These are phyloP conservation scores for Pseudomyrmex sp. DNA, from an alignment of 1,140 invertebrate genomes.

Conservation along the genomic window DNA sequence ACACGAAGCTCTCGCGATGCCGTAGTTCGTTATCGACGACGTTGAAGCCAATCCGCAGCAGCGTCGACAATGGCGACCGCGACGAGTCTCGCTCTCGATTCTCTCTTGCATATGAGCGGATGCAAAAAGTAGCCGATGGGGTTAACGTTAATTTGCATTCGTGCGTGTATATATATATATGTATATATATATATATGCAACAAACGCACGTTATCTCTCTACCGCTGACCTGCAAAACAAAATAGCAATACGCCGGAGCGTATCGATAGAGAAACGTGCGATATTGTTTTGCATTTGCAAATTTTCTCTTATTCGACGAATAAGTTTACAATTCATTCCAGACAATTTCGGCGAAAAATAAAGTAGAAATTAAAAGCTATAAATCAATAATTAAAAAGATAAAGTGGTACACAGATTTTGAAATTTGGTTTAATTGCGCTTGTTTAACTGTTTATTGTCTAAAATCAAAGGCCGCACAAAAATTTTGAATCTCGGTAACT, in stretches of 20 bases:
- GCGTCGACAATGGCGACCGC: slow-evolving; percentile 3
- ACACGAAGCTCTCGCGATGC: slow-evolving; percentile 53
- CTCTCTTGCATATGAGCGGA: slow-evolving; percentile 59
- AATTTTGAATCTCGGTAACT: too few relatives aligned
- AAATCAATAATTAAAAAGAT: neutral
- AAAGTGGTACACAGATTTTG: neutral
- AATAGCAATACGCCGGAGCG: slow-evolving; percentile 1
- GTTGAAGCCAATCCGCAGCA: slow-evolving; percentile 67
- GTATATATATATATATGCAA: neutral
- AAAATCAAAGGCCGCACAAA: too few relatives aligned
- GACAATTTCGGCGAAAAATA: neutral
- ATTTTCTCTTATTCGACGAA: too few relatives aligned
- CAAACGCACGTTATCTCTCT: slow-evolving; percentile 42
- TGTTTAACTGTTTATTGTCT: neutral
- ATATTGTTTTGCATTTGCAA: neutral
- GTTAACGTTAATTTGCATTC: slow-evolving; percentile 77
- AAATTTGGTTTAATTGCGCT: too few relatives aligned
- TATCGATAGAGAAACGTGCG: slow-evolving; percentile 18
- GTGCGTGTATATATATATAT: slow-evolving; percentile 43
- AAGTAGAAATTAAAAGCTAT: neutral
- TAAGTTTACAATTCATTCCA: neutral
- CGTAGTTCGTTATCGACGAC: slow-evolving; percentile 71
- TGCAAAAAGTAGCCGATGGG: slow-evolving; percentile 70
- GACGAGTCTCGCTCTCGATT: slow-evolving; percentile 27
- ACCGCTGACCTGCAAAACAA: slow-evolving; percentile 17